A percentile compares a stretch with the other conserved stretches of the same genome.
phyloP scores from a whole-genome alignment of 2,113 vertebrate species.

The Phyllostomus hastatus region DNA sequence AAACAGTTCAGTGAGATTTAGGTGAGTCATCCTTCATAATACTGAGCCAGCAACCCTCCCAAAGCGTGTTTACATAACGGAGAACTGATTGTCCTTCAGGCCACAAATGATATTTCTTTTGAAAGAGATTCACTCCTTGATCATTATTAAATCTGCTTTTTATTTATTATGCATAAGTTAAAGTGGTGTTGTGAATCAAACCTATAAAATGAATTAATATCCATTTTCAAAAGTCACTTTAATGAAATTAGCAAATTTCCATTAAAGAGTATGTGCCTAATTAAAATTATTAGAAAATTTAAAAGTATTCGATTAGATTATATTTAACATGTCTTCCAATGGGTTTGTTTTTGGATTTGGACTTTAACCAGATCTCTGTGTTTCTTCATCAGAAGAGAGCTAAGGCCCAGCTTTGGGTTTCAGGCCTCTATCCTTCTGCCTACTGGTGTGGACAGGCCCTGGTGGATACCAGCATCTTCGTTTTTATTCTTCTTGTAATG shows the following conservation, averaged over 20 bases:
- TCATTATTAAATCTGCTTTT: background rate
- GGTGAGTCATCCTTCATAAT: background rate
- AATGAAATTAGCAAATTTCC: background rate
- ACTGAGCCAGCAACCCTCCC: background rate
- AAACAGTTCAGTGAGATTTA: background rate
- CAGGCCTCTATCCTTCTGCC: slow-evolving; percentile 87
- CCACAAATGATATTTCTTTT: background rate
- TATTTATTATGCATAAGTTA: background rate
- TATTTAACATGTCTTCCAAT: background rate
- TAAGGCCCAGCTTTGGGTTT: slow-evolving; percentile 86
- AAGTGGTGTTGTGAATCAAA: background rate
- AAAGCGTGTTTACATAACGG: background rate
- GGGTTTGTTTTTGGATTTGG: background rate
- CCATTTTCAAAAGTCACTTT: background rate
- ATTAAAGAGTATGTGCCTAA: background rate
- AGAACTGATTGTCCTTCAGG: background rate
- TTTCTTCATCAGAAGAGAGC: slow-evolving; percentile 81
- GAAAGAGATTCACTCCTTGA: background rate
- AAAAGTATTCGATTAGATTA: background rate
- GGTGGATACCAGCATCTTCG: slow-evolving; percentile 85
- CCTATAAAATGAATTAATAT: background rate
- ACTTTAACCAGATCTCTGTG: background rate
- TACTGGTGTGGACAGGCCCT: slow-evolving; percentile 90
- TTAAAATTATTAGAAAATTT: background rate
- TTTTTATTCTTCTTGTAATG: slow-evolving; percentile 81